Conservation (phyloP, 2,888 invertebrate species). For the Drosophila mercatorum region DNA sequence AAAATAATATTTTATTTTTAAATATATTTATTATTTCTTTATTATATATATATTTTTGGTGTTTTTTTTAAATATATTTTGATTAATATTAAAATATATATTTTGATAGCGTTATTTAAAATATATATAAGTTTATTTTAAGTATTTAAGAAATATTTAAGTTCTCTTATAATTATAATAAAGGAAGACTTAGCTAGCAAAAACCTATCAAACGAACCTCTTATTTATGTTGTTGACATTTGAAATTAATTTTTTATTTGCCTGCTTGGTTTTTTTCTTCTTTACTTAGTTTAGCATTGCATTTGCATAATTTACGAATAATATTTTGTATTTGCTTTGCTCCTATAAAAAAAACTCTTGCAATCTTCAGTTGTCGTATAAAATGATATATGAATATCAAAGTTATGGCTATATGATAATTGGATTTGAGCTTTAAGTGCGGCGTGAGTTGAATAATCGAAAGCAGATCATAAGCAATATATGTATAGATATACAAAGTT, state of each 20-base stretch:
- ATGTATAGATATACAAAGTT: constrained; percentile 12
- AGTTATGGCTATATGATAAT: constrained; percentile 7
- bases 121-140: too few species aligned
- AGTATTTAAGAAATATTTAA: too few species aligned
- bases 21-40: too few species aligned
- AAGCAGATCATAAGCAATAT: constrained; percentile 15
- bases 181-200: too few species aligned
- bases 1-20: too few species aligned
- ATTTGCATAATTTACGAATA: constrained; percentile 66
- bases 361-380: constrained; percentile 1
- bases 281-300: constrained; percentile 34
- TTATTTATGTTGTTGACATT: neutral
- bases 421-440: constrained; percentile 14
- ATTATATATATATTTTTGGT: too few species aligned
- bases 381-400: neutral
- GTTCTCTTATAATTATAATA: too few species aligned
- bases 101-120: too few species aligned
- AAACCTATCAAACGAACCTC: constrained; percentile 12
- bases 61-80: too few species aligned
- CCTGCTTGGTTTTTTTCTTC: constrained; percentile 8
- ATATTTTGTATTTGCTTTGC: constrained; percentile 22
- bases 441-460: constrained; percentile 17
- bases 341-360: constrained; percentile 17
- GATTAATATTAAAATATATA: too few species aligned
- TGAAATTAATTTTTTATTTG: constrained; percentile 8